Conservation (phyloP, 2,888 invertebrate genomes). For the Diaperis boleti region DNA sequence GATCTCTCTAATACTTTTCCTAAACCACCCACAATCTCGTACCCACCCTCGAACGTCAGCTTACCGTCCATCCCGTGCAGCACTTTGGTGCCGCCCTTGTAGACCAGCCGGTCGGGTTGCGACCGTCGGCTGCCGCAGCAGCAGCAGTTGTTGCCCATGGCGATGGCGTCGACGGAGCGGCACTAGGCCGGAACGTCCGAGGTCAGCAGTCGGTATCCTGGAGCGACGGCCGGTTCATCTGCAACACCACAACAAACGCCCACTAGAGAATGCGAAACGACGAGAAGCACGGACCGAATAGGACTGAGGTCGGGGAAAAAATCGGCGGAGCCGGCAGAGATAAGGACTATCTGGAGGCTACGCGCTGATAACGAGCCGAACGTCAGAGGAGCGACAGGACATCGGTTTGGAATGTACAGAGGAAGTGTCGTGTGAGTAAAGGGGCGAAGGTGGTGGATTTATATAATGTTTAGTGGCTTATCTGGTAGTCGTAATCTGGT, state of each 20-base stretch:
- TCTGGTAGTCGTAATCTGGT: too few relatives aligned
- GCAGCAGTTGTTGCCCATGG: slow-evolving; percentile 90
- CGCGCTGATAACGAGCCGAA: slow-evolving; percentile 1
- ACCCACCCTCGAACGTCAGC: neutral
- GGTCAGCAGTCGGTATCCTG: slow-evolving; percentile 40
- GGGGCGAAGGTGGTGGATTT: too few relatives aligned
- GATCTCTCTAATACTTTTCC: too few relatives aligned
- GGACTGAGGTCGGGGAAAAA: slow-evolving; percentile 2
- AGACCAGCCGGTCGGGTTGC: slow-evolving; percentile 63
- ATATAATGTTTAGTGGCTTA: too few relatives aligned
- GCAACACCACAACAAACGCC: slow-evolving; percentile 41
- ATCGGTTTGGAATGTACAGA: neutral
- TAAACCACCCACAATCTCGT: too few relatives aligned
- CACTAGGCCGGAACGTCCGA: slow-evolving; percentile 35
- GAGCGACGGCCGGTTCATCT: slow-evolving; percentile 40
- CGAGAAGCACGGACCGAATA: slow-evolving; percentile 5
- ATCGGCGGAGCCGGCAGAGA: neutral
- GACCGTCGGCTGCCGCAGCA: slow-evolving; percentile 83
- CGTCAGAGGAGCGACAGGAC: neutral
- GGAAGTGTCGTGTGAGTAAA: neutral
- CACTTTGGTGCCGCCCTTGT: slow-evolving; percentile 40
- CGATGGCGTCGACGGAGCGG: too few relatives aligned
- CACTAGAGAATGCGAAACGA: slow-evolving; percentile 28
- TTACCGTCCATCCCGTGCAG: slow-evolving; percentile 40
- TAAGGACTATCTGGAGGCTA: too few relatives aligned